These are phyloP conservation scores for Verasper variegatus DNA, from an alignment of 2,113 vertebrate genomes.

Conservation along the genomic window DNA sequence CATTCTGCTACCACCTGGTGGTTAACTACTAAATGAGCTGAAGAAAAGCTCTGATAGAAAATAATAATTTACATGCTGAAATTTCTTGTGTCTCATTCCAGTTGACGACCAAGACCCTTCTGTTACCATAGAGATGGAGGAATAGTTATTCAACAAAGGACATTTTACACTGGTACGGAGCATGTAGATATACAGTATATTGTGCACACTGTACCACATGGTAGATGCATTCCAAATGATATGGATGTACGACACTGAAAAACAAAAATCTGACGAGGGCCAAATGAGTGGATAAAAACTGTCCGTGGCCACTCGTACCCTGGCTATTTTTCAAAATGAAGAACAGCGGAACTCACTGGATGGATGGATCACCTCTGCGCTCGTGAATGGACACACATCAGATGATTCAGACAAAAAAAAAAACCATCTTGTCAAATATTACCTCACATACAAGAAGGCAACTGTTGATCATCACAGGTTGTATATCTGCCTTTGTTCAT, in stretches of 20 bases:
- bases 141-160: constrained; percentile 48
- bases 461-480: neutral
- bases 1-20: constrained; percentile 69
- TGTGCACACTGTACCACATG: constrained; percentile 23
- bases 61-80: constrained; percentile 11
- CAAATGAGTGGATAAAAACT: constrained; percentile 46
- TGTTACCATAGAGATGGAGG: constrained; percentile 81
- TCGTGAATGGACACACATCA: neutral
- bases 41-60: neutral
- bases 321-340: constrained; percentile 29
- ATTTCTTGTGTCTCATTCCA: constrained; percentile 52
- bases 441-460: constrained; percentile 17
- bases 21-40: neutral
- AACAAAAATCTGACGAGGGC: constrained; percentile 33
- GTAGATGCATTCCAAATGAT: constrained; percentile 53
- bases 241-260: constrained; percentile 25
- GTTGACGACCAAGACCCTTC: constrained; percentile 75
- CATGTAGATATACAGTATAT: constrained; percentile 25
- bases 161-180: constrained; percentile 25
- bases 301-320: constrained; percentile 31
- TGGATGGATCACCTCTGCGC: constrained; percentile 19
- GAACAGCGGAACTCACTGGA: constrained; percentile 27
- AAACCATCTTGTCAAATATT: neutral
- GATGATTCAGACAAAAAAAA: neutral
- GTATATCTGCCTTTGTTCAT: constrained; percentile 23